Evolutionary conservation across 2,113 vertebrate species (phyloP).

Genomic region (Lycocorax pyrrhopterus): DNA sequence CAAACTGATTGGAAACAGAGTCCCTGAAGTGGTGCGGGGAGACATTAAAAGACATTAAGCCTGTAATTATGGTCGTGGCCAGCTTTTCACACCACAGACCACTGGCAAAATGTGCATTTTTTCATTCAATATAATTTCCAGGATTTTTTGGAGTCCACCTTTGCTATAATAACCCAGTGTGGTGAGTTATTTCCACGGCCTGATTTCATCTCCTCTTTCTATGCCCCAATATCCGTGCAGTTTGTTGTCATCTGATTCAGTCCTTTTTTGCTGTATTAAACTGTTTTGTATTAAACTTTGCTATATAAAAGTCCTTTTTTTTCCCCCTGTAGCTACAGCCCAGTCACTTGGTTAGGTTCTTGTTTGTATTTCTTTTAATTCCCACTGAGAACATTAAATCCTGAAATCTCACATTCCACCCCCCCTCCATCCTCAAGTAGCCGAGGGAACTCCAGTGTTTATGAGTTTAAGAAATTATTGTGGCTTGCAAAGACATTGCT

Average conservation of each 20-base stretch:
- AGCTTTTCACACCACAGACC: neutral
- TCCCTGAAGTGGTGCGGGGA: neutral
- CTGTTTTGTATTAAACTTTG: neutral
- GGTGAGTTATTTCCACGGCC: neutral
- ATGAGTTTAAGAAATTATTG: neutral
- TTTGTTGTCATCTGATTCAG: neutral
- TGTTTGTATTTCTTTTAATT: neutral
- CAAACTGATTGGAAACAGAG: neutral
- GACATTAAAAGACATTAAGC: neutral
- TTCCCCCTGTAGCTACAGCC: neutral
- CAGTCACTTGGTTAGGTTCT: neutral
- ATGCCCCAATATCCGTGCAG: accelerated
- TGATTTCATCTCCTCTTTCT: neutral
- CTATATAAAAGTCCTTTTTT: neutral
- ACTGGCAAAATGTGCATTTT: neutral
- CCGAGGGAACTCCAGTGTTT: neutral
- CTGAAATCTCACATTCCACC: neutral
- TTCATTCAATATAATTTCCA: neutral
- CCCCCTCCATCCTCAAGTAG: neutral
- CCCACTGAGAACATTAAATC: neutral
- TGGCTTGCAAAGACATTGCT: neutral
- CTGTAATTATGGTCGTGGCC: neutral
- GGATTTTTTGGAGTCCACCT: neutral
- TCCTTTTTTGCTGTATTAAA: neutral
- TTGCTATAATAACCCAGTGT: neutral